Evolutionary conservation across 2,113 vertebrate species (phyloP), one percentile per base, ranked within the genome.

Genomic region (Nettapus auritus): DNA sequence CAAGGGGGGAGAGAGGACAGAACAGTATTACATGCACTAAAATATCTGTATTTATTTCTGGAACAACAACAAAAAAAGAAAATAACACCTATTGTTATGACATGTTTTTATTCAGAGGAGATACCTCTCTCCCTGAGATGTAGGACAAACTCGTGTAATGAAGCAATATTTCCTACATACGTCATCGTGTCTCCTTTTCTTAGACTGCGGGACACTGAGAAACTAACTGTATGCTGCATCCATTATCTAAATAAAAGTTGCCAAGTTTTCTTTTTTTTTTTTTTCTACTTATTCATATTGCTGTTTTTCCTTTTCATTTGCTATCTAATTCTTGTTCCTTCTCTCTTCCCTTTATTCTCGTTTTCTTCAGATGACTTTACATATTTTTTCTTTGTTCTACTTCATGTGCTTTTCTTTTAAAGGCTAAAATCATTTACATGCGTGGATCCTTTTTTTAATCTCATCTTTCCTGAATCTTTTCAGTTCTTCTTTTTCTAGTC

Each of bases 41-140:
- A 75, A 25, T 23, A 20, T 50, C 34, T 34, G 11, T 53, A 57
- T 60, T 89, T 80, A 73, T 67, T 86, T 81, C 79, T 81, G 46
- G 80, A 83, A 88, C 80, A 34, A 76, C 64, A 92, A 92, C 46
- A 76, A 76, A 92, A 92, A 92, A 60, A 67, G 13, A 63, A 93
- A 88, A 63, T 17, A 84, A 26, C 11, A 46, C 5, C 19, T 80
- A 62, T 3, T 84, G 50, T 70, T 94, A 34, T 14, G 23, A 71
- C 57, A 52, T 28, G 33, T 67, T 88, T 38, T 87, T 56, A 13
- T 89, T 52, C 52, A 76, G 62, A 57, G 71, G 25, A 79, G 8
- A n/a, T 13, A 63, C 8, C 3, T 11, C 18, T 73, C 77, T 86
- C 78, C 60, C 73, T 46, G 56, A 88, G 63, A 79, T 69, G 23